phyloP scores from a whole-genome alignment of 2,797 vertebrate genomes.

The Leuciscus waleckii region DNA sequence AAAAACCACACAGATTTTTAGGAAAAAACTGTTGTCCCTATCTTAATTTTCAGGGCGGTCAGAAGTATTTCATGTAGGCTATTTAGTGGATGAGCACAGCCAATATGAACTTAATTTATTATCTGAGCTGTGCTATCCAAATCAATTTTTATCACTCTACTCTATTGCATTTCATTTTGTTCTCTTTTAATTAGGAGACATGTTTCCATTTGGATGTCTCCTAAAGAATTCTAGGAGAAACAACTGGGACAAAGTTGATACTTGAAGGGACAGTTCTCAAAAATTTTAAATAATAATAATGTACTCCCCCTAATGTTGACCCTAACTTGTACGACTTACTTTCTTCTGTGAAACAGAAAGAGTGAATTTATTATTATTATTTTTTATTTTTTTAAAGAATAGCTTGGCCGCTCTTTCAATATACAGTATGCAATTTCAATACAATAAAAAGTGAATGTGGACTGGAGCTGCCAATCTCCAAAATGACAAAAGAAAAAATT shows the following conservation, averaged over 20 bases:
- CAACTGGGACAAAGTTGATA: neutral
- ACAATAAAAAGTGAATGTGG: neutral
- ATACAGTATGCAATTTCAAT: neutral
- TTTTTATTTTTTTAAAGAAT: neutral
- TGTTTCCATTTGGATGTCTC: neutral
- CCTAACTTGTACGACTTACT: neutral
- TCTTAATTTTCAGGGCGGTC: neutral
- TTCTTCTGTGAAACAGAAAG: neutral
- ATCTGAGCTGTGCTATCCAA: neutral
- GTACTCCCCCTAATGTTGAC: neutral
- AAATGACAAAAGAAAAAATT: neutral
- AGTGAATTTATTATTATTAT: neutral
- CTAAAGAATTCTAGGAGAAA: neutral
- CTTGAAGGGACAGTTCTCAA: neutral
- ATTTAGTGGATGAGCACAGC: neutral
- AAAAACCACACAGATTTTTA: neutral
- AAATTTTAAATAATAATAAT: neutral
- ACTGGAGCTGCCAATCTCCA: neutral
- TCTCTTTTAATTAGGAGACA: neutral
- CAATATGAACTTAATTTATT: neutral
- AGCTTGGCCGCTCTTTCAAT: neutral
- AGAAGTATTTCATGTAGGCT: neutral
- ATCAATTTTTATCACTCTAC: neutral
- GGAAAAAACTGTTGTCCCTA: neutral
- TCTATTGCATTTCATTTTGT: neutral